Evolutionary conservation across 1,140 invertebrate genomes (phyloP).

Genomic region (Leptestheria dahalacensis): DNA sequence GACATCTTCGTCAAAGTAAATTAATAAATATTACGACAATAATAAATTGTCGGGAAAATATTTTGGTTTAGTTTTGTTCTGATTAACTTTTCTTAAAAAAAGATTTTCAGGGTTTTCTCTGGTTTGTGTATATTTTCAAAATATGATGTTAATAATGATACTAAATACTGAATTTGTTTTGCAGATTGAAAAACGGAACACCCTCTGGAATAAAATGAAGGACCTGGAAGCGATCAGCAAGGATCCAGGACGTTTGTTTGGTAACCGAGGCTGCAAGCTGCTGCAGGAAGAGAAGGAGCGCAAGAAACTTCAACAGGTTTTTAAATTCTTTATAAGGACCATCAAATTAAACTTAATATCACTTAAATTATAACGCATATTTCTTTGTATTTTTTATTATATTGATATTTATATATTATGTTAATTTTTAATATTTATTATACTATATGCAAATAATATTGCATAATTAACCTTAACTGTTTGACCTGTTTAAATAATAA

Average conservation of each 20-base stretch:
- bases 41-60: too few relatives aligned
- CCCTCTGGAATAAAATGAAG: conserved; percentile 47
- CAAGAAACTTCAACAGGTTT: conserved; percentile 47
- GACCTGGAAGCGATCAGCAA: conserved; percentile 50
- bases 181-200: conserved; percentile 42
- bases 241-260: conserved; percentile 54
- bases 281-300: conserved; percentile 67
- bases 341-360: background rate
- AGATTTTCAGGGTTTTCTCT: too few relatives aligned
- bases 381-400: background rate
- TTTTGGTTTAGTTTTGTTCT: too few relatives aligned
- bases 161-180: conserved; percentile 27
- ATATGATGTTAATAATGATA: conserved; percentile 11
- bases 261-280: conserved; percentile 67
- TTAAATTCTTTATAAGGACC: background rate
- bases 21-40: too few relatives aligned
- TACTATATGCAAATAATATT: background rate
- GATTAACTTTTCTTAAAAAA: too few relatives aligned
- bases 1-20: conserved; percentile 30
- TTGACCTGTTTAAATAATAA: too few relatives aligned
- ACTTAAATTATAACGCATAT: background rate
- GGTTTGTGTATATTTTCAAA: too few relatives aligned
- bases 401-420: background rate
- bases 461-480: too few relatives aligned
- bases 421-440: background rate